phyloP scores from a whole-genome alignment of 1,140 invertebrate species.

The Leptoteleia sp. region DNA sequence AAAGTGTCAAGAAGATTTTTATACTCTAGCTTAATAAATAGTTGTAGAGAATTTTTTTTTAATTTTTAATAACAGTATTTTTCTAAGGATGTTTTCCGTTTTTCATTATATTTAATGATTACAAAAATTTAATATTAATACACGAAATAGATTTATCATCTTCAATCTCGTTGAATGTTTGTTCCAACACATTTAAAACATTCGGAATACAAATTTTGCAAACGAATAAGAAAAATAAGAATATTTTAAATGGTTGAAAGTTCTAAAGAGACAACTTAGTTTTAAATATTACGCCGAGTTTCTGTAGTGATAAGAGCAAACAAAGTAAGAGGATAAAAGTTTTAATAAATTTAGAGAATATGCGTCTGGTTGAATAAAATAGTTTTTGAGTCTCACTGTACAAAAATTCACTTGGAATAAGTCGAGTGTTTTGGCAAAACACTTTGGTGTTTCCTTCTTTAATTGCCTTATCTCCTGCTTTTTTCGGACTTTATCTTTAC shows the following conservation, averaged over 20 bases:
- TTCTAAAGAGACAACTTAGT: constrained; percentile 11
- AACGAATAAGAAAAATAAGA: constrained; percentile 2
- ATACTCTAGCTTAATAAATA: too few species aligned
- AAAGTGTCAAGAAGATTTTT: too few species aligned
- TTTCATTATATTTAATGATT: too few species aligned
- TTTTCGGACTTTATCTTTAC: constrained; percentile 6
- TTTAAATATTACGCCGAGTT: constrained; percentile 24
- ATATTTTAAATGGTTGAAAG: constrained; percentile 15
- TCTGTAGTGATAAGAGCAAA: constrained; percentile 20
- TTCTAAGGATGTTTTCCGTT: too few species aligned
- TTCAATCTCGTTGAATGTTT: constrained; percentile 5
- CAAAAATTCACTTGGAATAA: constrained; percentile 7
- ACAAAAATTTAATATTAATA: too few species aligned
- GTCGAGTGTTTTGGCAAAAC: constrained; percentile 16
- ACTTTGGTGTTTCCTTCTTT: constrained; percentile 5
- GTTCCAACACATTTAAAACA: neutral
- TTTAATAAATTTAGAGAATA: constrained; percentile 21
- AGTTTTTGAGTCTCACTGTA: constrained; percentile 6
- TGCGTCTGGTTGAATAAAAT: constrained; percentile 15
- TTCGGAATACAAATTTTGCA: constrained; percentile 17
- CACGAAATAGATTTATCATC: too few species aligned
- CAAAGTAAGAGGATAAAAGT: constrained; percentile 21
- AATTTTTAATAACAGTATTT: too few species aligned
- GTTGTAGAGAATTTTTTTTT: too few species aligned
- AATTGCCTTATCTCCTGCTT: too few species aligned